Percentiles rank a stretch among this genome's conserved stretches.
Evolutionary conservation across 1,140 invertebrate genomes (phyloP).

Genomic region (Hesperophylax magnus): DNA sequence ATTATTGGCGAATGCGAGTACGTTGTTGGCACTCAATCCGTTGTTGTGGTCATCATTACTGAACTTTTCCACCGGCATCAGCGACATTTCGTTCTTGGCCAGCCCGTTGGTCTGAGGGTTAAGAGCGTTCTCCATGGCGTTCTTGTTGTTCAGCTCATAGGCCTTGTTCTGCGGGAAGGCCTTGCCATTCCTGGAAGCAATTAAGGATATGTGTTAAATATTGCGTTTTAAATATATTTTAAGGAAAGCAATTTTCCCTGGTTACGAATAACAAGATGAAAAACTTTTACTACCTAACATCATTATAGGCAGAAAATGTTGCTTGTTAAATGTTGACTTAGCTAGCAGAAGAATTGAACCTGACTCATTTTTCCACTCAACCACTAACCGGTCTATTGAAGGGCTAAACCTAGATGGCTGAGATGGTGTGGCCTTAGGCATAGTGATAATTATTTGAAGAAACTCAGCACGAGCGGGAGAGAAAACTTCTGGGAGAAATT

Average conservation of each 20-base stretch:
- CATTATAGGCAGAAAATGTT: too few relatives aligned
- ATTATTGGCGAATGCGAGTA: constrained; percentile 74
- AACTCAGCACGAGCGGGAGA: too few relatives aligned
- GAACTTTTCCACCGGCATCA: constrained; percentile 65
- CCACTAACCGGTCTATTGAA: too few relatives aligned
- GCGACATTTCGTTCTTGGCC: constrained; percentile 65
- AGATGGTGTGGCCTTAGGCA: not conserved
- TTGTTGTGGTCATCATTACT: constrained; percentile 61
- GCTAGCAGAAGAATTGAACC: too few relatives aligned
- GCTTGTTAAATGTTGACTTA: too few relatives aligned
- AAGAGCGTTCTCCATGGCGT: constrained; percentile 64
- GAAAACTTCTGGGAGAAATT: too few relatives aligned
- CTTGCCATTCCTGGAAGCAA: constrained; percentile 68
- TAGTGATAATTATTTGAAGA: too few relatives aligned
- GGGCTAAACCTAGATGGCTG: not conserved
- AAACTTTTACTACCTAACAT: too few relatives aligned
- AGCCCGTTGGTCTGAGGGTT: constrained; percentile 60
- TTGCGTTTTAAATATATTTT: too few relatives aligned
- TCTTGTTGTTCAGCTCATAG: constrained; percentile 75
- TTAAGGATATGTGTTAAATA: not conserved
- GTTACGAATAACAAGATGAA: too few relatives aligned
- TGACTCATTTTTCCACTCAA: too few relatives aligned
- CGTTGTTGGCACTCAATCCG: constrained; percentile 65
- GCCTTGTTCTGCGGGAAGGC: constrained; percentile 74
- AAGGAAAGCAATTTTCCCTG: too few relatives aligned